Percentiles rank a stretch among this genome's conserved stretches.
Conservation (phyloP, 2,113 vertebrate species). For the Panurus biarmicus region DNA sequence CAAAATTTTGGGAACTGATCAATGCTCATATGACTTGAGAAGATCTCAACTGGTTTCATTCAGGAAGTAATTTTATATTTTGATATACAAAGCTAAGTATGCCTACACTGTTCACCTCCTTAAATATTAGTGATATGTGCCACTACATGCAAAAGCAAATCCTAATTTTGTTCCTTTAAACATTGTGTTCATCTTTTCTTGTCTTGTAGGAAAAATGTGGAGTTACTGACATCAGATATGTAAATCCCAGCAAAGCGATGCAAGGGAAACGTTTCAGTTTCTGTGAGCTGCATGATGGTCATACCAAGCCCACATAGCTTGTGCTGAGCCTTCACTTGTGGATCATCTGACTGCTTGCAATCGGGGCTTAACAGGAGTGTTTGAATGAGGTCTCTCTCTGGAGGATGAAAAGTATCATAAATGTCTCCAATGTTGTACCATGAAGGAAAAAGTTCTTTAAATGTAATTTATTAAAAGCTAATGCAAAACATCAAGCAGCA, state of each 20-base stretch:
- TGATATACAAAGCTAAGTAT: not conserved
- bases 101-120: not conserved
- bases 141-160: not conserved
- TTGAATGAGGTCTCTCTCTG: not conserved
- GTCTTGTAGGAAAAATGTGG: not conserved
- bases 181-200: not conserved
- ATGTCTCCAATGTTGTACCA: not conserved
- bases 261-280: not conserved
- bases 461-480: not conserved
- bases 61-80: not conserved
- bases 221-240: not conserved
- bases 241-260: not conserved
- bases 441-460: not conserved
- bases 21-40: not conserved
- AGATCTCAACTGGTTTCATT: not conserved
- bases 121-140: not conserved
- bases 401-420: not conserved
- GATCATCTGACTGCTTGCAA: not conserved
- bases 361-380: not conserved
- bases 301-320: not conserved
- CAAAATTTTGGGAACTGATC: not conserved
- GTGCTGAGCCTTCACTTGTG: not conserved
- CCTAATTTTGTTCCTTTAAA: not conserved
- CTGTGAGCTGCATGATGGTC: fast-evolving
- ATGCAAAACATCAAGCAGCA: not conserved